phyloP scores from a whole-genome alignment of 2,797 vertebrate genomes.

The Sorex maritimensis region DNA sequence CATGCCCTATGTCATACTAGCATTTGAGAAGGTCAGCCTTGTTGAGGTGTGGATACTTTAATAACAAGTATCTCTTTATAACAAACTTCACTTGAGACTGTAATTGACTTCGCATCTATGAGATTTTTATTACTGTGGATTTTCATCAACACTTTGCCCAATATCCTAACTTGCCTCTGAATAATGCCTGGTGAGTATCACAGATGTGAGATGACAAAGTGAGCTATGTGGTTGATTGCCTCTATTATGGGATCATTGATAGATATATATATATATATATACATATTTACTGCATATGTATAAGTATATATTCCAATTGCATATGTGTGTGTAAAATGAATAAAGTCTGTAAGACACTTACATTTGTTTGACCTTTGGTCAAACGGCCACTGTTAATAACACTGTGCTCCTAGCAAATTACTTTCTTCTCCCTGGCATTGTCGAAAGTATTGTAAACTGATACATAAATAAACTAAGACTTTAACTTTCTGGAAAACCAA shows the following conservation, averaged over 20 bases:
- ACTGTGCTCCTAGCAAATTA: constrained; percentile 36
- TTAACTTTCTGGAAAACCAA: constrained; percentile 37
- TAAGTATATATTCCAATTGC: no score
- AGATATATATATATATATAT: constrained; percentile 54
- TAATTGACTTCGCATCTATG: constrained; percentile 84
- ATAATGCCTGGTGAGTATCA: constrained; percentile 56
- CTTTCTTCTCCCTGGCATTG: constrained; percentile 25
- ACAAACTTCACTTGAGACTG: constrained; percentile 81
- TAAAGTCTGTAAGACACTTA: constrained; percentile 23
- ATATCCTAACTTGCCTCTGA: constrained; percentile 60
- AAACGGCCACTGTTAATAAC: constrained; percentile 48
- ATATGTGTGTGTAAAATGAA: not conserved
- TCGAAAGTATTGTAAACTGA: constrained; percentile 5
- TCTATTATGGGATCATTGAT: constrained; percentile 17
- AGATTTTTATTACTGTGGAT: constrained; percentile 78
- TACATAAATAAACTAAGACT: constrained; percentile 47
- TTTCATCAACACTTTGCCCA: constrained; percentile 77
- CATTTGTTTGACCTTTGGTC: constrained; percentile 48
- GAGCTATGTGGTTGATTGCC: not conserved
- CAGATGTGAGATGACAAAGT: constrained; percentile 17
- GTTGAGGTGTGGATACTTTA: constrained; percentile 79
- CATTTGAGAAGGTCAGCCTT: constrained; percentile 85
- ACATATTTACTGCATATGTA: not conserved
- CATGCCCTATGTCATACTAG: constrained; percentile 77
- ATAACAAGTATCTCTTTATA: constrained; percentile 85